Percentiles rank a stretch among this genome's conserved stretches.
phyloP scores from a whole-genome alignment of 2,797 vertebrate species.

The Podarcis siculus region DNA sequence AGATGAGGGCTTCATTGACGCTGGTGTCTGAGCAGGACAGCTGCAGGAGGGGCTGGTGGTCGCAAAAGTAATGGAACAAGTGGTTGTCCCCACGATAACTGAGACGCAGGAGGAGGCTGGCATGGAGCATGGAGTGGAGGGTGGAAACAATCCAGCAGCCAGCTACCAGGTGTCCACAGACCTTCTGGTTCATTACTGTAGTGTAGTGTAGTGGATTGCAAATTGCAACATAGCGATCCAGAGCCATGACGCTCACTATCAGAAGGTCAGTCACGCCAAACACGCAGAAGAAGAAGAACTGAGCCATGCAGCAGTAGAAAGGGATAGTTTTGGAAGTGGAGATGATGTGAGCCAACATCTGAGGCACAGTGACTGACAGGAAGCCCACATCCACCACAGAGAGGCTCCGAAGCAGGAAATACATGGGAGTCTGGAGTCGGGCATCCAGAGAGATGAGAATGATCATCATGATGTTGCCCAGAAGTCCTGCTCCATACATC shows the following conservation, averaged over 20 bases:
- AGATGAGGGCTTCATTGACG: constrained; percentile 61
- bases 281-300: constrained; percentile 65
- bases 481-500: constrained; percentile 45
- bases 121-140: constrained; percentile 49
- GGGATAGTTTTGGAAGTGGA: constrained; percentile 46
- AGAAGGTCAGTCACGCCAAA: constrained; percentile 63
- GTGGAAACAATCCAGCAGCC: constrained; percentile 36
- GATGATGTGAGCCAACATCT: constrained; percentile 44
- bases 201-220: constrained; percentile 58
- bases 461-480: constrained; percentile 54
- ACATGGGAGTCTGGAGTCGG: constrained; percentile 59
- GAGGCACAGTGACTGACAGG: constrained; percentile 56
- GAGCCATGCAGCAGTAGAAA: constrained; percentile 49
- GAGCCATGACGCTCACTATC: constrained; percentile 58
- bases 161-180: constrained; percentile 43
- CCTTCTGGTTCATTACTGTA: constrained; percentile 49
- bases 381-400: constrained; percentile 52
- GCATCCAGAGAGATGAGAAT: constrained; percentile 45
- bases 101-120: constrained; percentile 47
- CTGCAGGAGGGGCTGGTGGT: constrained; percentile 59
- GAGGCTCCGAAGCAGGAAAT: constrained; percentile 57
- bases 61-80: constrained; percentile 67
- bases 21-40: constrained; percentile 64
- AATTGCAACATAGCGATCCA: constrained; percentile 61
- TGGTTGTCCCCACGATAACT: constrained; percentile 20